These are phyloP conservation scores for Yponomeuta sedellus DNA, from an alignment of 2,888 invertebrate species.

Conservation along the genomic window DNA sequence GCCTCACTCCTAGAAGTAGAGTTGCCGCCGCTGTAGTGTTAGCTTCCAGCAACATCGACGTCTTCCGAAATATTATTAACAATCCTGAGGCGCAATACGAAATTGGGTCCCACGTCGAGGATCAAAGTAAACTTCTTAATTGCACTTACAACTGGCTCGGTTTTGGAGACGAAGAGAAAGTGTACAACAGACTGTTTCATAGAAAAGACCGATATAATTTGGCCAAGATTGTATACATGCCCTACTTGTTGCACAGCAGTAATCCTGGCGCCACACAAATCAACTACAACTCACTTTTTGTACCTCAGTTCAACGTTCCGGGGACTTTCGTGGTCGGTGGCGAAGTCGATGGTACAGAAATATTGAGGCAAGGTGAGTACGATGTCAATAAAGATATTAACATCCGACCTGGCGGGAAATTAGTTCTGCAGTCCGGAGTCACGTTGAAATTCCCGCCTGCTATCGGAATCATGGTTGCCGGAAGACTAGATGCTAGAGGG, in stretches of 20 bases:
- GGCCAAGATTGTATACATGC: slow-evolving; percentile 93
- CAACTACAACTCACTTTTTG: slow-evolving; percentile 84
- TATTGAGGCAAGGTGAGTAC: slow-evolving; percentile 89
- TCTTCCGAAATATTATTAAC: slow-evolving; percentile 93
- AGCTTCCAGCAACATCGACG: slow-evolving; percentile 91
- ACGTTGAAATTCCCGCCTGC: slow-evolving; percentile 93
- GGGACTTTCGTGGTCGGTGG: slow-evolving; percentile 88
- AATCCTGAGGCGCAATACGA: slow-evolving; percentile 95
- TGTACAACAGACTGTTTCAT: slow-evolving; percentile 86
- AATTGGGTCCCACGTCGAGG: slow-evolving; percentile 95
- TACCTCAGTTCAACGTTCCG: slow-evolving; percentile 85
- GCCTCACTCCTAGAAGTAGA: slow-evolving; percentile 90
- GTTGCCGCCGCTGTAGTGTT: slow-evolving; percentile 96
- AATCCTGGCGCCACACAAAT: slow-evolving; percentile 92
- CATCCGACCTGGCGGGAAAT: slow-evolving; percentile 92
- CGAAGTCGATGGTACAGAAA: slow-evolving; percentile 94
- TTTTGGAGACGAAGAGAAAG: slow-evolving; percentile 81
- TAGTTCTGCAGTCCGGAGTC: slow-evolving; percentile 92
- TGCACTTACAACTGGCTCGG: slow-evolving; percentile 97
- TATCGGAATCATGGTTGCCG: slow-evolving; percentile 97
- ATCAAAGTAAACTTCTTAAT: slow-evolving; percentile 95
- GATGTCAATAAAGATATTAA: slow-evolving; percentile 95
- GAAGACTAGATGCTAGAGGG: slow-evolving; percentile 89
- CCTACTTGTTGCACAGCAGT: slow-evolving; percentile 91
- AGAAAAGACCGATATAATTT: slow-evolving; percentile 95